Conservation (phyloP, 2,888 invertebrate genomes). For the Sesia bembeciformis region DNA sequence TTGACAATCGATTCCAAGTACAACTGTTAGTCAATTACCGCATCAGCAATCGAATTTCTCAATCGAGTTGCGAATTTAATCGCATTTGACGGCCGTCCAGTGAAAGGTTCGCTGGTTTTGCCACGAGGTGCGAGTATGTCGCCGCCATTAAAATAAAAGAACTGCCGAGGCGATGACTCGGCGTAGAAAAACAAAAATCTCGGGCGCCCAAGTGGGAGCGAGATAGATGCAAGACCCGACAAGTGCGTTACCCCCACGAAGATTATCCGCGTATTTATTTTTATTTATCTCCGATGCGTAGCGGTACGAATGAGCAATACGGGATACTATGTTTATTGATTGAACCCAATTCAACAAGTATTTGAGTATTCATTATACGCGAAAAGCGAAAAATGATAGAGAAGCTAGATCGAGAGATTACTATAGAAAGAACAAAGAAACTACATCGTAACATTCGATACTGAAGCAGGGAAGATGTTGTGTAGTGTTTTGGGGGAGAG, state of each 20-base stretch:
- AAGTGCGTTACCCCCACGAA: slow-evolving; percentile 72
- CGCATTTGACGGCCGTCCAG: slow-evolving; percentile 22
- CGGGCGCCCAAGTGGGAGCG: slow-evolving; percentile 40
- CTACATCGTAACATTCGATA: too few relatives aligned
- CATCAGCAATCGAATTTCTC: not conserved
- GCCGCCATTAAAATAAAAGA: slow-evolving; percentile 53
- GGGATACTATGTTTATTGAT: not conserved
- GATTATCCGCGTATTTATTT: slow-evolving; percentile 55
- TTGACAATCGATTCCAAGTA: too few relatives aligned
- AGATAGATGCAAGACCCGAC: slow-evolving; percentile 48
- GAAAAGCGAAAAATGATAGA: too few relatives aligned
- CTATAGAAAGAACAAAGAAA: too few relatives aligned
- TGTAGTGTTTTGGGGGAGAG: too few relatives aligned
- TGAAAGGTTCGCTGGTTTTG: slow-evolving; percentile 50
- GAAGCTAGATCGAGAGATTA: too few relatives aligned
- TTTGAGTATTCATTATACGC: too few relatives aligned
- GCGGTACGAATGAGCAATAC: not conserved
- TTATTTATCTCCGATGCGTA: slow-evolving; percentile 36
- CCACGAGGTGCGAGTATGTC: slow-evolving; percentile 31
- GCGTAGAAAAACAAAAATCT: slow-evolving; percentile 42
- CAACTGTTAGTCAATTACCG: too few relatives aligned
- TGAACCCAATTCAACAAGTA: too few relatives aligned
- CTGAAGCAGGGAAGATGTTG: too few relatives aligned
- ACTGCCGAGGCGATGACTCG: slow-evolving; percentile 61
- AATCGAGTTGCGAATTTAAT: slow-evolving; percentile 10